Evolutionary conservation across 2,113 vertebrate species (phyloP).

Genomic region (Ceratotherium simum): DNA sequence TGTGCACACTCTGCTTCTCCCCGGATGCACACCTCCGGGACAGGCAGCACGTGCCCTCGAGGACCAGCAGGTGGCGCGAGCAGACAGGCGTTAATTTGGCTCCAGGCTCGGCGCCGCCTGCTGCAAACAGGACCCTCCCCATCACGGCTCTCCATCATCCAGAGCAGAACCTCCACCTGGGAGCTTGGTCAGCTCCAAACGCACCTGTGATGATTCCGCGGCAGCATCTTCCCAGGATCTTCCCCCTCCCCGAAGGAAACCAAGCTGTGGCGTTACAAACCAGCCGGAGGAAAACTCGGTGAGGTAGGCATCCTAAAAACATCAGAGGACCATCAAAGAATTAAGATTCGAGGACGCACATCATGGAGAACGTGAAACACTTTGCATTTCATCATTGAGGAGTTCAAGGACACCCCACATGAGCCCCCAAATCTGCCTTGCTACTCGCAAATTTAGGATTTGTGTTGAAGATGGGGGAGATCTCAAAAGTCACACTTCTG

Average conservation of each 20-base stretch:
- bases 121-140: accelerated
- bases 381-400: no score
- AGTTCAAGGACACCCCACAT: accelerated
- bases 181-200: no score
- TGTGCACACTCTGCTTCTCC: neutral
- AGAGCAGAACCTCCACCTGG: accelerated
- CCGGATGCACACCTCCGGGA: neutral
- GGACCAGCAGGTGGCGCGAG: slow-evolving; percentile 83
- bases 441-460: accelerated
- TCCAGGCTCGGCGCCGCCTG: accelerated
- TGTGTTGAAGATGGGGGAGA: neutral
- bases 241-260: neutral
- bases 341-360: accelerated
- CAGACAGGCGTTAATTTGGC: slow-evolving; percentile 64
- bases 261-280: accelerated
- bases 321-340: accelerated
- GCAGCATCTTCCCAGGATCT: accelerated
- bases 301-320: neutral
- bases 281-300: accelerated
- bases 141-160: neutral
- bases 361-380: accelerated
- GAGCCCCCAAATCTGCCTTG: neutral
- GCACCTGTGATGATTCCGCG: accelerated
- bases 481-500: neutral
- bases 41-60: neutral